Conservation (phyloP, 2,797 vertebrate genomes). For the Hippoglossus hippoglossus region DNA sequence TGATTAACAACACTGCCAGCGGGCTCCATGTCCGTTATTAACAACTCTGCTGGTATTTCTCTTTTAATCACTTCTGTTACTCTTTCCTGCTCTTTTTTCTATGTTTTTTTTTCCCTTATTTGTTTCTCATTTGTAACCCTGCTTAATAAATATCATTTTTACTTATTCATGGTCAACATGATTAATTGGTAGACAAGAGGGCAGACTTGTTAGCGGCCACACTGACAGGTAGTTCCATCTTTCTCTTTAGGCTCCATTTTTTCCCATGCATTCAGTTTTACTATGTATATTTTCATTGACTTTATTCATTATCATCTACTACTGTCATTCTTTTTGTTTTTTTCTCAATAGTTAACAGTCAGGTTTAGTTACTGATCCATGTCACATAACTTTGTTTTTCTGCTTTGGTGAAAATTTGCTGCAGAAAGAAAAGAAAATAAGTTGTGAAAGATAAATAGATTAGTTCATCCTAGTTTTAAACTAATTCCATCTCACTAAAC, state of each 20-base stretch:
- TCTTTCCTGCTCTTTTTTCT: neutral
- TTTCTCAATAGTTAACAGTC: too few species aligned
- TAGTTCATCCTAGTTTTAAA: neutral
- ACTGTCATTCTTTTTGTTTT: too few species aligned
- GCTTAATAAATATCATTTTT: slow-evolving; percentile 29
- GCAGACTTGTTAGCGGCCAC: neutral
- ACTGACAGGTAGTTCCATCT: neutral
- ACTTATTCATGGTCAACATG: slow-evolving; percentile 33
- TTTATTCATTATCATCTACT: too few species aligned
- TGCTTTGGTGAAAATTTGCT: neutral
- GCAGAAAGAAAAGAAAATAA: neutral
- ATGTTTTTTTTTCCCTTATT: neutral
- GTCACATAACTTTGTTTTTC: too few species aligned
- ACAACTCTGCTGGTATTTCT: neutral
- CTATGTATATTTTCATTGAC: neutral
- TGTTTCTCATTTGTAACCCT: slow-evolving; percentile 36
- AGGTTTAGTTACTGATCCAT: too few species aligned
- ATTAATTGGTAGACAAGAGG: slow-evolving; percentile 17
- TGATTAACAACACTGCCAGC: slow-evolving; percentile 29
- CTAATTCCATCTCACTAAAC: too few species aligned
- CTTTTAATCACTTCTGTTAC: slow-evolving; percentile 17
- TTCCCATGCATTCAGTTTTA: neutral
- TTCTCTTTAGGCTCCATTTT: neutral
- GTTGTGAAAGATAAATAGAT: neutral
- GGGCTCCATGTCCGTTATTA: slow-evolving; percentile 39